These are phyloP conservation scores for Aramus guarauna DNA, from an alignment of 2,113 vertebrate genomes.

Conservation along the genomic window DNA sequence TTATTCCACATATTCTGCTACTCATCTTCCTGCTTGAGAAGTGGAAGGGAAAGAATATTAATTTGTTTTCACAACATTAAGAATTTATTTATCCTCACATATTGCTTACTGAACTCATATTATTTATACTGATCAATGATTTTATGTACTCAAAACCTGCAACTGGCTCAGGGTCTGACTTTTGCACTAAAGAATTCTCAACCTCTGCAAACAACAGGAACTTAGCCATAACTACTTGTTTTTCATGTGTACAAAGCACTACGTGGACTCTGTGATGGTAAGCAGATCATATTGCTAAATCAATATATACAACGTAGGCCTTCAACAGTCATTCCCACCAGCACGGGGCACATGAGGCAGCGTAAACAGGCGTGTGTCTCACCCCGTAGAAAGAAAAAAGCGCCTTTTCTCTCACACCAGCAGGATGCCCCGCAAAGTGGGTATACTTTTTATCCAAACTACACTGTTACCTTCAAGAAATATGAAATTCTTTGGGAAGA, in stretches of 20 bases:
- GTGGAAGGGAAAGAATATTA: neutral
- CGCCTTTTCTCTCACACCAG: neutral
- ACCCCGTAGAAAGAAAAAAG: neutral
- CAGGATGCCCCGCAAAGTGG: neutral
- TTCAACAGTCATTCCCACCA: neutral
- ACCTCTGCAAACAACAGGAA: neutral
- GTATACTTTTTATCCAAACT: neutral
- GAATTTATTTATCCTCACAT: neutral
- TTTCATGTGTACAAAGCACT: neutral
- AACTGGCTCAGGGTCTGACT: neutral
- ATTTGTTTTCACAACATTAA: neutral
- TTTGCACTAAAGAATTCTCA: neutral
- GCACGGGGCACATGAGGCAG: neutral
- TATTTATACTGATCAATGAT: neutral
- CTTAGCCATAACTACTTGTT: neutral
- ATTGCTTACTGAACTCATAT: neutral
- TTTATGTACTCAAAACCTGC: neutral
- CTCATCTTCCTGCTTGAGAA: neutral
- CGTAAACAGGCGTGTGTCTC: neutral
- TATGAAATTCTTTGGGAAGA: neutral
- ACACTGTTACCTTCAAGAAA: neutral
- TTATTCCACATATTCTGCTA: fast-evolving
- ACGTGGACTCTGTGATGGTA: neutral
- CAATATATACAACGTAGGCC: neutral
- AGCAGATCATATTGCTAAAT: neutral